Evolutionary conservation across 35 echinoderm and acorn worm genomes (phyloP).

Genomic region (Holothuria glaberrima): DNA sequence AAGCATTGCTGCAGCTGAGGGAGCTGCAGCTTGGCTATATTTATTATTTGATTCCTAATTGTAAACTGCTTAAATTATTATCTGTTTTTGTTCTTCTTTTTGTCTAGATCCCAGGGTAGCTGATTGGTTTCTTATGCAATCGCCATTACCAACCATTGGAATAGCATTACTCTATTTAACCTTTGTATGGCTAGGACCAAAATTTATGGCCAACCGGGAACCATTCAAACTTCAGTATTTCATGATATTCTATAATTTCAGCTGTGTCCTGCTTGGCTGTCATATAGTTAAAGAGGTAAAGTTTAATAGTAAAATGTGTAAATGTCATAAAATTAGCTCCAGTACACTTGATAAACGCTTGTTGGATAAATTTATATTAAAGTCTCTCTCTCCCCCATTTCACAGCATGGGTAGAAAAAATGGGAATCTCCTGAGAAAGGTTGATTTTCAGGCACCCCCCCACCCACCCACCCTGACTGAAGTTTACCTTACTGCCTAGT

Average conservation of each 20-base stretch:
- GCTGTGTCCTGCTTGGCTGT: slow-evolving; percentile 70
- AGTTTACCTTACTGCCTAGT: no score
- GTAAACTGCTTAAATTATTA: not conserved
- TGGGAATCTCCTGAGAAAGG: not conserved
- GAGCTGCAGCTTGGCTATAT: no score
- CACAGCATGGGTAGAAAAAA: not conserved
- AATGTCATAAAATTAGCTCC: no score
- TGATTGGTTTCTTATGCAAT: slow-evolving; percentile 86
- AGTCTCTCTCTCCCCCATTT: not conserved
- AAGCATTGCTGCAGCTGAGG: no score
- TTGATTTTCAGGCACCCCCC: not conserved
- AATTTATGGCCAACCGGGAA: slow-evolving; percentile 83
- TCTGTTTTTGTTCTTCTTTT: not conserved
- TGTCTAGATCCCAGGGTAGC: slow-evolving; percentile 75
- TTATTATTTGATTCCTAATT: no score
- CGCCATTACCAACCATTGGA: slow-evolving; percentile 76
- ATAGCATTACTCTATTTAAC: slow-evolving; percentile 75
- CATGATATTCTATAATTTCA: slow-evolving; percentile 89
- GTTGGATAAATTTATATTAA: not conserved
- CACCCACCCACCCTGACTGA: no score
- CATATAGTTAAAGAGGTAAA: slow-evolving; percentile 90
- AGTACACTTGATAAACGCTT: no score
- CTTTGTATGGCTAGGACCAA: slow-evolving; percentile 84
- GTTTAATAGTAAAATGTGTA: not conserved
- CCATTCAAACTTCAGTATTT: slow-evolving; percentile 77